Evolutionary conservation across 1,140 invertebrate species (phyloP).

Genomic region (Goniozus legneri): DNA sequence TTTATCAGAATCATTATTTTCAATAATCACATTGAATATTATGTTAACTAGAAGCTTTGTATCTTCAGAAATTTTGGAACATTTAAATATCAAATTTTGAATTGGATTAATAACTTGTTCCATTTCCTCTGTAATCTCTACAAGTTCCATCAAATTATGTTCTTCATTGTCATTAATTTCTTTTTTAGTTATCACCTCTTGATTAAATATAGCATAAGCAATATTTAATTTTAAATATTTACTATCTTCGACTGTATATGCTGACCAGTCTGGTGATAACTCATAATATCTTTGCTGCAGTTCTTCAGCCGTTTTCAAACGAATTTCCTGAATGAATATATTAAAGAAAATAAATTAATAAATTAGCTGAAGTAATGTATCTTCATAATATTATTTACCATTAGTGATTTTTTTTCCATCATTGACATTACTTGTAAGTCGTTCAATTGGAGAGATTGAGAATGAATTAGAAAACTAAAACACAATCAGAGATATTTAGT

Average conservation of each 20-base stretch:
- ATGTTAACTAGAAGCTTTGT: neutral
- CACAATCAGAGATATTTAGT: no score
- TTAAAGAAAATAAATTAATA: slow-evolving; percentile 1
- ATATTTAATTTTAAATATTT: neutral
- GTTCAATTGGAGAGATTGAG: no score
- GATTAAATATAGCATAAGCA: neutral
- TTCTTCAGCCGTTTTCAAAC: no score
- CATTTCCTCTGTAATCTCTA: neutral
- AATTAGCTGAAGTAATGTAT: no score
- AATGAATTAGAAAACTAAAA: no score
- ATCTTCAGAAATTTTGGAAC: neutral
- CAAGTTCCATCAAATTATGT: no score
- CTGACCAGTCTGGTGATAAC: slow-evolving; percentile 1
- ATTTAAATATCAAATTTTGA: neutral
- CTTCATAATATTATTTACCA: no score
- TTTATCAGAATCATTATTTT: neutral
- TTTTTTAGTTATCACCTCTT: neutral
- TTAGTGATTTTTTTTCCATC: no score
- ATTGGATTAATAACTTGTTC: slow-evolving; percentile 2
- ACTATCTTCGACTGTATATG: slow-evolving; percentile 1
- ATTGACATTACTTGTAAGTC: no score
- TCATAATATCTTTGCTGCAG: slow-evolving; percentile 4
- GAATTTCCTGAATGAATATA: no score
- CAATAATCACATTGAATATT: neutral
- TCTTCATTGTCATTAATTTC: neutral